Conservation (phyloP, 2,888 invertebrate species). For the Phasia obesa region DNA sequence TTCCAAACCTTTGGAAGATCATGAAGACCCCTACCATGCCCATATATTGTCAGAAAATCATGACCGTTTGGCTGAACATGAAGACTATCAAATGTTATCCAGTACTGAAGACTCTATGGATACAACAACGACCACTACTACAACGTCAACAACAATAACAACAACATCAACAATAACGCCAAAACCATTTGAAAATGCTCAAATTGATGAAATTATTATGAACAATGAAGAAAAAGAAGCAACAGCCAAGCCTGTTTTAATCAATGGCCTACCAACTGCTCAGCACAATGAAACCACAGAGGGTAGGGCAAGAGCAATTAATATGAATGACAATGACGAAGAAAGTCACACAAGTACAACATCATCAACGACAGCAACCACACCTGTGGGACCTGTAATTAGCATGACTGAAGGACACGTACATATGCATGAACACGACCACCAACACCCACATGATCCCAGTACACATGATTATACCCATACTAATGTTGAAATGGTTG, state of each 20-base stretch:
- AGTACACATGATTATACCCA: slow-evolving; percentile 18
- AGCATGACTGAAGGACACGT: slow-evolving; percentile 78
- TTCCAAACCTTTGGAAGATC: slow-evolving; percentile 65
- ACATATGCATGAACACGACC: slow-evolving; percentile 54
- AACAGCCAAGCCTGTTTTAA: slow-evolving; percentile 74
- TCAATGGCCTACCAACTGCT: slow-evolving; percentile 13
- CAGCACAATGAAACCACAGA: slow-evolving; percentile 68
- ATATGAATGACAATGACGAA: slow-evolving; percentile 73
- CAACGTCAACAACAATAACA: slow-evolving; percentile 71
- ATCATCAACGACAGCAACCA: slow-evolving; percentile 47
- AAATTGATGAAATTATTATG: slow-evolving; percentile 73
- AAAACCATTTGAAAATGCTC: slow-evolving; percentile 58
- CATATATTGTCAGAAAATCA: slow-evolving; percentile 80
- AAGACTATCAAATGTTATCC: slow-evolving; percentile 78
- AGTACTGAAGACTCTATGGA: slow-evolving; percentile 76
- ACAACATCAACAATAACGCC: slow-evolving; percentile 70
- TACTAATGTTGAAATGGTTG: slow-evolving; percentile 10
- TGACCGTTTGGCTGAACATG: slow-evolving; percentile 80
- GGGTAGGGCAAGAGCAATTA: slow-evolving; percentile 79
- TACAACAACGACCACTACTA: slow-evolving; percentile 49
- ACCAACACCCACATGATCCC: slow-evolving; percentile 52
- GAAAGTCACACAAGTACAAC: slow-evolving; percentile 40
- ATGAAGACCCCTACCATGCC: slow-evolving; percentile 80
- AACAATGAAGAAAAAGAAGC: slow-evolving; percentile 77
- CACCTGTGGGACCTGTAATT: slow-evolving; percentile 74